Conservation (phyloP, 2,113 vertebrate genomes). For the Myotis yumanensis region DNA sequence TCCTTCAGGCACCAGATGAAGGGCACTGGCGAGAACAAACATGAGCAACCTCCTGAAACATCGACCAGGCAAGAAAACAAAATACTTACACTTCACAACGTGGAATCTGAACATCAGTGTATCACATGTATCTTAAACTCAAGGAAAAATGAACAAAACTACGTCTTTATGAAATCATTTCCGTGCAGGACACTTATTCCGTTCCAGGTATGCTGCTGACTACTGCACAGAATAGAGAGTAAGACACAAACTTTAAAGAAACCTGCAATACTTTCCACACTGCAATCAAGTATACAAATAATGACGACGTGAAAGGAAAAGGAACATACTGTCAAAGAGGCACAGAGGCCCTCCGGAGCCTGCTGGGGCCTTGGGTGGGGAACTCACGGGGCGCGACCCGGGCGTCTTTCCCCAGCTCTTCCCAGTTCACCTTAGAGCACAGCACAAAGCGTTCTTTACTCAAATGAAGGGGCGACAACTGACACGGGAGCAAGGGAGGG, state of each 20-base stretch:
- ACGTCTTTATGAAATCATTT: constrained; percentile 9
- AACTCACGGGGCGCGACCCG: background rate
- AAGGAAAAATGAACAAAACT: constrained; percentile 13
- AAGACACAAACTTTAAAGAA: background rate
- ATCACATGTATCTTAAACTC: background rate
- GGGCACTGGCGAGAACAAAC: constrained; percentile 25
- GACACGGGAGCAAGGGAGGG: background rate
- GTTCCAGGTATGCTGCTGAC: background rate
- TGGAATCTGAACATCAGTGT: background rate
- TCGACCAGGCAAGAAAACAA: background rate
- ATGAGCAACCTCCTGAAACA: background rate
- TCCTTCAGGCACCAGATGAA: constrained; percentile 63
- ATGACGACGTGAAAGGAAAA: background rate
- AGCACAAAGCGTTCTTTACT: background rate
- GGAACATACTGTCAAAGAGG: background rate
- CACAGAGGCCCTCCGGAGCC: background rate
- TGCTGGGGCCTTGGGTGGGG: background rate
- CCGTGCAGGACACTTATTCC: background rate
- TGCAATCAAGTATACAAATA: background rate
- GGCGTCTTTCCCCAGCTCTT: background rate
- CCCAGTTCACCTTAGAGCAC: background rate
- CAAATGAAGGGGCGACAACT: background rate
- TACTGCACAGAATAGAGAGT: background rate
- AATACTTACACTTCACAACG: background rate
- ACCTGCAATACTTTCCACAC: background rate